A percentile compares a stretch with the other conserved stretches of the same genome.
Conservation (phyloP, 2,797 vertebrate species). For the Cebuella pygmaea region DNA sequence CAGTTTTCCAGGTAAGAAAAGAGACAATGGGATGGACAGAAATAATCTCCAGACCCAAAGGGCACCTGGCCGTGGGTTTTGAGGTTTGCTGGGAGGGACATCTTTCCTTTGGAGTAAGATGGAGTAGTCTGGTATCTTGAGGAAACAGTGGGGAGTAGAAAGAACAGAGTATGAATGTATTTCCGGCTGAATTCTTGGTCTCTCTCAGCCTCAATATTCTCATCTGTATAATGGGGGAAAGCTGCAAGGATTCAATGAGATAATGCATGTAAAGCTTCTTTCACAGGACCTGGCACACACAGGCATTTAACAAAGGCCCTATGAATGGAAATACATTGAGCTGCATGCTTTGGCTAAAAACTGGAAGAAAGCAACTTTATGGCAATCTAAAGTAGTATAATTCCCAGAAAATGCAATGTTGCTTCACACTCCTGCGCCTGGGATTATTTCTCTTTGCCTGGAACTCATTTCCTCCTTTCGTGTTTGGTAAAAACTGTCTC, state of each 20-base stretch:
- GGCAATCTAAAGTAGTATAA: neutral
- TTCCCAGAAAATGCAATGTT: neutral
- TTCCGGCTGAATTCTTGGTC: neutral
- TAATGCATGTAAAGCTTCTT: neutral
- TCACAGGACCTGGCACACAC: neutral
- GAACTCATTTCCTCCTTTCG: neutral
- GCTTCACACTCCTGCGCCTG: neutral
- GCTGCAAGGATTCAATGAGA: neutral
- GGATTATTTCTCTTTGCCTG: neutral
- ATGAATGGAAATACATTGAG: neutral
- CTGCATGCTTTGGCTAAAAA: neutral
- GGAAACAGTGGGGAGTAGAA: neutral
- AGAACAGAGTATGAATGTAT: neutral
- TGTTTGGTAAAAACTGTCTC: neutral
- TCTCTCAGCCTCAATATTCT: neutral
- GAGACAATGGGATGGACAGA: neutral
- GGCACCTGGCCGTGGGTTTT: neutral
- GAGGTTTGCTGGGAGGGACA: neutral
- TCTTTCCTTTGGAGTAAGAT: neutral
- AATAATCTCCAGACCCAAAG: neutral
- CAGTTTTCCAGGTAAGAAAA: neutral
- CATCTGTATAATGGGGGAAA: neutral
- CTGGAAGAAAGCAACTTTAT: neutral
- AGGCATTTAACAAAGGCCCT: neutral
- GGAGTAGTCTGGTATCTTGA: neutral